Evolutionary conservation across 1,140 invertebrate genomes (phyloP), one percentile per base, ranked within the genome.

Genomic region (Oedothorax gibbosus): DNA sequence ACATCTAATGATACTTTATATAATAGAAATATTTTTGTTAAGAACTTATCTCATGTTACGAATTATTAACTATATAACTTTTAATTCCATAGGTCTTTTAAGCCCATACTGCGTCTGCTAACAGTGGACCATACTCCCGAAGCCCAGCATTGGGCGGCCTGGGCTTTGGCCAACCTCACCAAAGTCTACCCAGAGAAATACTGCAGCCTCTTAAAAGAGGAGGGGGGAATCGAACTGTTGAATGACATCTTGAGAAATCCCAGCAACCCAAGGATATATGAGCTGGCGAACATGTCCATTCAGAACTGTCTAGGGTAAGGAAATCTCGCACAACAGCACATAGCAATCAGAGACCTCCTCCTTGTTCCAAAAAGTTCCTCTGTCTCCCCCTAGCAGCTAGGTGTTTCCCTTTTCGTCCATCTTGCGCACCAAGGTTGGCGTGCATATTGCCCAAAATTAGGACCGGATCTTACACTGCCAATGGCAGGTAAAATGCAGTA

Each of bases 91-190:
- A 92, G 92, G 86, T 97, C 96, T 20, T 98, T 99, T 91, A 93
- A 96, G 88, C 97, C 97, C 6, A 96, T 98, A 86, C 90, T 99
- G 9, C 92, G 94, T 81, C 90, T 99, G 62, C 92, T 97, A 7
- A 92, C 93, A 86, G 93, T 95, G 76, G 93, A 94, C 88, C 94
- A 97, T 87, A 97, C 96, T 5, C 94, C 95, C 0, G 94, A 96
- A 89, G 98, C 96, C 90, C 96, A 98, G 89, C 94, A 97, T 89
- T 99, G 97, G 97, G 96, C 97, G 4, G 94, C 96, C n/a, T 99
- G 98, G 98, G 98, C 97, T 8, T 91, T 99, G 60, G 97, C 97
- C 53, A 99, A 99, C 91, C 92, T 99, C 20, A 99, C 97, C 14
- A 93, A 93, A 87, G 96, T 98, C 65, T 96, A 96, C 90, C 94